Base-by-base conservation (phyloP, 2,888 invertebrate genomes). In the Nycteola revayana region DNA sequence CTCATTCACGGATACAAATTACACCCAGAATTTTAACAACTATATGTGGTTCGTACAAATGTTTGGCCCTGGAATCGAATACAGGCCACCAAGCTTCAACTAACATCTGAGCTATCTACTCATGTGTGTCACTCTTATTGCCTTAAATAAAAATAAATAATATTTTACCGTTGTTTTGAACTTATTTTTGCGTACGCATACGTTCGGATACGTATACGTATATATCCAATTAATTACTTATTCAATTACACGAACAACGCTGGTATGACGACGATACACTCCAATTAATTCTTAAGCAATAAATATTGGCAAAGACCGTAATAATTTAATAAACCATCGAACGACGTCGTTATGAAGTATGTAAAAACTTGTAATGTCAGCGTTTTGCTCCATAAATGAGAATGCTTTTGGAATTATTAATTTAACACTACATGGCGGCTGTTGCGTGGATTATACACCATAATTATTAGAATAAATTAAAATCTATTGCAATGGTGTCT, bases 251-350 rank as follows among this genome's bases (percentile, higher is more conserved):
- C 36, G 36, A 36, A 53, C 51, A 49, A 48, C 39, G 50, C 54
- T 42, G 49, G 11, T 25, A 40, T 43, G 52, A n/a, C n/a, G n/a
- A n/a, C n/a, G n/a, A n/a, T n/a, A 62, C 60, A 54, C 66, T 70
- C 67, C 64, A 73, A 76, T 76, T 76, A 71, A 71, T 68, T 57
- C 63, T 27, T 35, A 25, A 32, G 60, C 56, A 60, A 72, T 74
- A 74, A 75, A 70, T 69, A 71, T 68, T 60, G 54, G 55, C 57
- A 44, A 58, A 52, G 52, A 59, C 54, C 49, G 60, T 49, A 60
- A 68, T 70, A 73, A 67, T 63, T 75, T 69, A 61, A 64, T 65
- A 58, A 60, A 58, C 63, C 57, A 60, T 59, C 60, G 58, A 42
- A 57, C 55, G 58, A 55, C 51, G 43, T 47, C 49, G 49, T 53